Conservation (phyloP, 2,888 invertebrate species). For the Argyresthia goedartella region DNA sequence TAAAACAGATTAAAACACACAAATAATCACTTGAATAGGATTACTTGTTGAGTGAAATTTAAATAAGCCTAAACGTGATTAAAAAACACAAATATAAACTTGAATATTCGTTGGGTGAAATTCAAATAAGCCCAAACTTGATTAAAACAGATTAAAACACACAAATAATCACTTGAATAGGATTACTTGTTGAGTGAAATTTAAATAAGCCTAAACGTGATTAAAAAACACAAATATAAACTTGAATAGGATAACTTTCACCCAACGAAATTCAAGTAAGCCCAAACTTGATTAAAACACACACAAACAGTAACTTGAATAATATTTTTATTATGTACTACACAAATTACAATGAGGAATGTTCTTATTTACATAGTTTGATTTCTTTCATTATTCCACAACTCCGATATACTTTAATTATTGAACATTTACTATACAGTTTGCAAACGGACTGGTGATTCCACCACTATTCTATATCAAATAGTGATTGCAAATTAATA, state of each 20-base stretch:
- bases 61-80: too few relatives aligned
- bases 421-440: constrained; percentile 32
- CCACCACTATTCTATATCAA: constrained; percentile 7
- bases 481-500: constrained; percentile 10
- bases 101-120: too few relatives aligned
- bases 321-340: constrained; percentile 71
- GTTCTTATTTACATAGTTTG: constrained; percentile 71
- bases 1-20: too few relatives aligned
- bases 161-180: too few relatives aligned
- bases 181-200: too few relatives aligned
- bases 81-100: too few relatives aligned
- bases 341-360: constrained; percentile 70
- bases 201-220: constrained; percentile 8
- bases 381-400: constrained; percentile 21
- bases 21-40: too few relatives aligned
- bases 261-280: too few relatives aligned
- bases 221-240: constrained; percentile 58
- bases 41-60: too few relatives aligned
- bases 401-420: constrained; percentile 35
- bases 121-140: too few relatives aligned
- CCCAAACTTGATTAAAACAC: constrained; percentile 32
- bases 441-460: constrained; percentile 1
- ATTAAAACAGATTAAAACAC: too few relatives aligned
- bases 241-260: too few relatives aligned
- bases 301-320: constrained; percentile 66